These are phyloP conservation scores for Sarcoramphus papa DNA, from an alignment of 2,797 vertebrate genomes.

Conservation along the genomic window DNA sequence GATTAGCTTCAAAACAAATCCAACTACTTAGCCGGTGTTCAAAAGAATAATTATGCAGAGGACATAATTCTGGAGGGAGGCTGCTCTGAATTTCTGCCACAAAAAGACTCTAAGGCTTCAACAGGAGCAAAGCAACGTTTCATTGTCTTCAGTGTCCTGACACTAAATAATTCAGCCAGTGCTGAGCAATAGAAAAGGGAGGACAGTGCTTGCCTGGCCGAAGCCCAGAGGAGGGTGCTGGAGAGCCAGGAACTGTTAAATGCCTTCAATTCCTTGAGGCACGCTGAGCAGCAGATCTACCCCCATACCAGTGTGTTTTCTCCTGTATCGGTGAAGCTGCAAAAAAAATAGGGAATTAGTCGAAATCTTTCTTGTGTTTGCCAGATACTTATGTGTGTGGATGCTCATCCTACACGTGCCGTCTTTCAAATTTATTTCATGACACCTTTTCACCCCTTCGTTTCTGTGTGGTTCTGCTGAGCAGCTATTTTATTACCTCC, in stretches of 20 bases:
- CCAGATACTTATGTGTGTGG: no score
- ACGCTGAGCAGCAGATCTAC: rapidly evolving
- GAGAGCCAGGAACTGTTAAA: not conserved
- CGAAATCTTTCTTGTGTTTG: not conserved
- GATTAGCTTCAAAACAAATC: not conserved
- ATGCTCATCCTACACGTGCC: not conserved
- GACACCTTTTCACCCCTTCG: not conserved
- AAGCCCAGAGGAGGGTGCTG: constrained; percentile 33
- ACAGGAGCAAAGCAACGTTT: not conserved
- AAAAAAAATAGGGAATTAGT: not conserved
- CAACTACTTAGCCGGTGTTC: not conserved
- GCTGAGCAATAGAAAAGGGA: rapidly evolving
- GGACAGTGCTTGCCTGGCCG: not conserved
- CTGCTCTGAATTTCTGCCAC: not conserved
- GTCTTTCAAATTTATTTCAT: not conserved
- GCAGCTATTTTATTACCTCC: not conserved
- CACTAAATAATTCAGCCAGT: rapidly evolving
- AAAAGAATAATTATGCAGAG: not conserved
- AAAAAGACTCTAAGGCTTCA: not conserved
- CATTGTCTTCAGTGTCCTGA: not conserved
- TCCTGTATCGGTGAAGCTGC: not conserved
- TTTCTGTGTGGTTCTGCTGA: not conserved
- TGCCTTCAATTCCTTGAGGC: rapidly evolving
- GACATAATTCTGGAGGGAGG: not conserved
- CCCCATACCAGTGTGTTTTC: rapidly evolving